These are phyloP conservation scores for Mustela nigripes DNA, from an alignment of 2,113 vertebrate genomes.

Conservation along the genomic window DNA sequence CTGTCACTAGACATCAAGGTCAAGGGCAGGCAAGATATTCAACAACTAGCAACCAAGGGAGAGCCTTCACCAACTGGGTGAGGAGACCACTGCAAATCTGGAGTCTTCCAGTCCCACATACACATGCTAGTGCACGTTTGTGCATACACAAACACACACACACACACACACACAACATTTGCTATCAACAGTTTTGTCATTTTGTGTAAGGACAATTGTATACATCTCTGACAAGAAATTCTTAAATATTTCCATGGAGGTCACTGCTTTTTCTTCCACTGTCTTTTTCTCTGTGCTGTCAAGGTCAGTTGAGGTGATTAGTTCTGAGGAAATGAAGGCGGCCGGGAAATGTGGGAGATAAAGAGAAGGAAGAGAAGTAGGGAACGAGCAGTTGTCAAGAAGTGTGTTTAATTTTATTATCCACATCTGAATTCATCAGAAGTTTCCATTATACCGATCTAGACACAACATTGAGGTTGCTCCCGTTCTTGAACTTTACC, in stretches of 20 bases:
- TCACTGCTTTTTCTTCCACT: background rate
- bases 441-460: rapidly evolving
- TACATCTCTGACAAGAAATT: background rate
- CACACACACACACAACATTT: background rate
- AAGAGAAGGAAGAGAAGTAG: background rate
- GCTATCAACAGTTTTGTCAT: background rate
- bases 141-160: too few relatives aligned
- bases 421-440: background rate
- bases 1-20: background rate
- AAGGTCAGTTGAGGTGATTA: background rate
- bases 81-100: background rate
- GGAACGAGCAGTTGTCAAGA: background rate
- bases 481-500: background rate
- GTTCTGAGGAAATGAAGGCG: background rate
- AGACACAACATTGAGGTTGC: rapidly evolving
- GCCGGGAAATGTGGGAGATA: background rate
- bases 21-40: background rate
- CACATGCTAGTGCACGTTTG: too few relatives aligned
- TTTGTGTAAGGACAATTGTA: background rate
- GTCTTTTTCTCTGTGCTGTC: background rate
- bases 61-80: too few relatives aligned
- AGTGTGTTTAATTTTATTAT: background rate
- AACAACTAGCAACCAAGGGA: background rate
- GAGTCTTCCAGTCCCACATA: background rate
- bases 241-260: background rate